Conservation (phyloP, 2,888 invertebrate species). For the Zaprionus bogoriensis region DNA sequence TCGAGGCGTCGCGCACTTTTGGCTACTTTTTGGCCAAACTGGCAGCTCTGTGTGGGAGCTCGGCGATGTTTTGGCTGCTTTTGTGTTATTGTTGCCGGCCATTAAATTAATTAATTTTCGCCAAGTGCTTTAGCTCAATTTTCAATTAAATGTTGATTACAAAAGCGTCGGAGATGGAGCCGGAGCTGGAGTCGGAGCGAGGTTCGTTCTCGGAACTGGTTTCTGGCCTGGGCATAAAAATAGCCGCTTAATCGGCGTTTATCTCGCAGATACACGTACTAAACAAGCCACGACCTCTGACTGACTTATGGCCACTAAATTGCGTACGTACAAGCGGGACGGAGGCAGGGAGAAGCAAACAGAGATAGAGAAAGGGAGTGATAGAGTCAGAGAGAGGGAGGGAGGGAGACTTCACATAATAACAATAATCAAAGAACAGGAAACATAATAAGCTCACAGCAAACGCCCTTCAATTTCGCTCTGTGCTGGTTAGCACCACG, state of each 20-base stretch:
- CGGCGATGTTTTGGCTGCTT: slow-evolving; percentile 4
- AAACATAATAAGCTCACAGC: slow-evolving; percentile 63
- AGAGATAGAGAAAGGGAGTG: neutral
- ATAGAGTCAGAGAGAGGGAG: neutral
- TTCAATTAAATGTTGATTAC: slow-evolving; percentile 66
- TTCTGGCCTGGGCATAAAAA: slow-evolving; percentile 16
- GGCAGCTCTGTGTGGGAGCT: neutral
- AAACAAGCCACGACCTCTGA: slow-evolving; percentile 51
- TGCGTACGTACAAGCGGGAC: slow-evolving; percentile 26
- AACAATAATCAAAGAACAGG: slow-evolving; percentile 49
- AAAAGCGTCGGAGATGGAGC: slow-evolving; percentile 3
- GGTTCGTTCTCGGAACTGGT: no score
- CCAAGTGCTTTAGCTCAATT: slow-evolving; percentile 41
- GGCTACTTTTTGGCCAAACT: slow-evolving; percentile 35
- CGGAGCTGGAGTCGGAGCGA: no score
- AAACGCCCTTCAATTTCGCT: slow-evolving; percentile 70
- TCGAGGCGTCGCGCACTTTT: slow-evolving; percentile 15
- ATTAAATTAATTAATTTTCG: slow-evolving; percentile 69
- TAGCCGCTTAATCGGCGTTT: slow-evolving; percentile 30
- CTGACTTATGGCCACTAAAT: slow-evolving; percentile 64
- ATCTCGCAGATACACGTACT: slow-evolving; percentile 36
- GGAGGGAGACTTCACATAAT: slow-evolving; percentile 24
- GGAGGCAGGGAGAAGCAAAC: neutral
- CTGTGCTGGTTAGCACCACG: slow-evolving; percentile 33
- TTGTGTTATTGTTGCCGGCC: slow-evolving; percentile 57